phyloP scores from a whole-genome alignment of 2,888 invertebrate genomes.

The Ceriagrion tenellum region DNA sequence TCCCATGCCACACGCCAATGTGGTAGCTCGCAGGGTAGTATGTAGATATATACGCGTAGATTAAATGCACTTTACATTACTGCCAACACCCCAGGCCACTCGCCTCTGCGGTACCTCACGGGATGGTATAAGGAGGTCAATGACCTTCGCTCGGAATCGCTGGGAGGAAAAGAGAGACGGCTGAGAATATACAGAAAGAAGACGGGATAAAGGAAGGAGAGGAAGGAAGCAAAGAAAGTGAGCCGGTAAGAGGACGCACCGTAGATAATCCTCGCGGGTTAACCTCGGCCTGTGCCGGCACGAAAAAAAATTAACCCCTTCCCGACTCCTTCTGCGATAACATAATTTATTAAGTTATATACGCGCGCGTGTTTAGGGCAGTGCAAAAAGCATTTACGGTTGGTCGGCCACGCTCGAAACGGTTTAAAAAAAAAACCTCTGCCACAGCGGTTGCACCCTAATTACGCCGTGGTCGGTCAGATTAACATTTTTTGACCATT shows the following conservation, averaged over 20 bases:
- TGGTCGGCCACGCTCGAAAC: background rate
- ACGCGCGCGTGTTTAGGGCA: background rate
- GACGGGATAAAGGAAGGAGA: background rate
- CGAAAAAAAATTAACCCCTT: background rate
- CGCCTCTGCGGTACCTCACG: too few relatives aligned
- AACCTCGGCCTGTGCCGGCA: background rate
- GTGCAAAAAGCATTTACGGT: background rate
- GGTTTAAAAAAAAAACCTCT: background rate
- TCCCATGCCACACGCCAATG: too few relatives aligned
- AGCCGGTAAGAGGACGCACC: background rate
- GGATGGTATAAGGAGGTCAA: too few relatives aligned
- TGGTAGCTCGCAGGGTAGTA: too few relatives aligned
- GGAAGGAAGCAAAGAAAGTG: background rate
- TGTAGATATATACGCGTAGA: too few relatives aligned
- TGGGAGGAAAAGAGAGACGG: background rate
- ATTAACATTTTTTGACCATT: constrained; percentile 10
- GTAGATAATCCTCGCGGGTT: background rate
- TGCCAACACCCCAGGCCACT: too few relatives aligned
- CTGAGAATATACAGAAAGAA: background rate
- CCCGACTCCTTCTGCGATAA: background rate
- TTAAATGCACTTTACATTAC: too few relatives aligned
- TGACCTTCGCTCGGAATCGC: too few relatives aligned
- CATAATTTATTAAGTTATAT: constrained; percentile 18
- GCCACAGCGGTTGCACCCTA: background rate
- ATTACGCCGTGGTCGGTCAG: constrained; percentile 1